Percentiles rank a stretch among this genome's conserved stretches.
Evolutionary conservation across 2,888 invertebrate genomes (phyloP).

Genomic region (Eilema caniola): DNA sequence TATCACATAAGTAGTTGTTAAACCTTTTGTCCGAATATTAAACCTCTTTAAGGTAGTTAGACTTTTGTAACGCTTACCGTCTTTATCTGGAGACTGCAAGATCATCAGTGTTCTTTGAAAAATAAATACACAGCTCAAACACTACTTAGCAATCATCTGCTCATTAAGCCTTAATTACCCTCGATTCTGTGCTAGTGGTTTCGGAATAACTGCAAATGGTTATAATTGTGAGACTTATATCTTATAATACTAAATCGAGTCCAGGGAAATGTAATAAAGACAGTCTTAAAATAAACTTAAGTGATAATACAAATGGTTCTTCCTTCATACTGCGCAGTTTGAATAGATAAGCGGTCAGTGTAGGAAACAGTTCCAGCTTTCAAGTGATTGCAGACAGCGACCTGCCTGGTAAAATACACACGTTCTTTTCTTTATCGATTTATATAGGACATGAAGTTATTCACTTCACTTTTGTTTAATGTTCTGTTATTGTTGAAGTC

Average conservation of each 20-base stretch:
- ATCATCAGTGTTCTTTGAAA: not conserved
- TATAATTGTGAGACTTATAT: slow-evolving; percentile 16
- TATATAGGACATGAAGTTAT: slow-evolving; percentile 17
- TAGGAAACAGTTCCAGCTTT: slow-evolving; percentile 56
- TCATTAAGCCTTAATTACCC: slow-evolving; percentile 1
- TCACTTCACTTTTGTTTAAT: not conserved
- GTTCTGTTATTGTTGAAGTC: not conserved
- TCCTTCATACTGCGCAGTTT: slow-evolving; percentile 70
- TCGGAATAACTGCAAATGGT: not conserved
- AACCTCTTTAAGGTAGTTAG: not conserved
- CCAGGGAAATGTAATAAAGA: slow-evolving; percentile 12
- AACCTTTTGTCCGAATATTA: not conserved
- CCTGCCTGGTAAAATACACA: slow-evolving; percentile 31
- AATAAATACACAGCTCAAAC: not conserved
- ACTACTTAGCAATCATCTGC: not conserved
- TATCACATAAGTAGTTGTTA: not conserved
- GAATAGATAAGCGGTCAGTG: slow-evolving; percentile 77
- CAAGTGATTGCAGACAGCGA: slow-evolving; percentile 34
- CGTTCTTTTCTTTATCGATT: slow-evolving; percentile 27
- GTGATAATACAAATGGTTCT: slow-evolving; percentile 30
- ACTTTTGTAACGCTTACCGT: not conserved
- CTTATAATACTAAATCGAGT: slow-evolving; percentile 8
- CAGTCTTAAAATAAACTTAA: slow-evolving; percentile 27
- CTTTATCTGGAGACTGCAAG: not conserved
- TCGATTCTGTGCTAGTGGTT: not conserved